These are phyloP conservation scores for Phoenicopterus ruber DNA, from an alignment of 2,113 vertebrate genomes.

Conservation along the genomic window DNA sequence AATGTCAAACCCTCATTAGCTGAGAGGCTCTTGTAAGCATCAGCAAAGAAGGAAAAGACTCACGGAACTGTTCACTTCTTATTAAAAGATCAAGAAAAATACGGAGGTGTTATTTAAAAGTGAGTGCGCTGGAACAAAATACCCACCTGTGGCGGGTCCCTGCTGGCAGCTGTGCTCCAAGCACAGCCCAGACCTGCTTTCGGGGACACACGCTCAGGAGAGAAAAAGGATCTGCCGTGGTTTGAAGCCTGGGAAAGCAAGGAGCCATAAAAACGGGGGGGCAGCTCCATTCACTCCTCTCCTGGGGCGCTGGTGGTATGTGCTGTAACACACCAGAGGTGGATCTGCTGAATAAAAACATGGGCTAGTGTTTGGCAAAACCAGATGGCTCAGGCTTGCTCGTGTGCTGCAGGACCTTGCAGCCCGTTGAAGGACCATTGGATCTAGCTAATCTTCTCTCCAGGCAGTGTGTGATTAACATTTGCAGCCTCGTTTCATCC, in stretches of 20 bases:
- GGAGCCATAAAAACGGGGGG: neutral
- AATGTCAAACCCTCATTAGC: neutral
- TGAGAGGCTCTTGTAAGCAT: neutral
- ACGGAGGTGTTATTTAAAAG: neutral
- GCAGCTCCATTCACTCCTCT: neutral
- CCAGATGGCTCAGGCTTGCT: neutral
- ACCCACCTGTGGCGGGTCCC: neutral
- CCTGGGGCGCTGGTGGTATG: fast-evolving
- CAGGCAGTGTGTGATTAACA: neutral
- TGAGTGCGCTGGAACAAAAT: neutral
- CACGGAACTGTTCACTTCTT: neutral
- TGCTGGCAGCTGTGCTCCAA: neutral
- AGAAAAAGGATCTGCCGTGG: neutral
- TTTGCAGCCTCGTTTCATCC: neutral
- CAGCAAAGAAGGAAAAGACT: neutral
- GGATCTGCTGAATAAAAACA: neutral
- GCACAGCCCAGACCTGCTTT: fast-evolving
- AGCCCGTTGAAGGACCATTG: neutral
- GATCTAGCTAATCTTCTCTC: neutral
- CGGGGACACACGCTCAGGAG: fast-evolving
- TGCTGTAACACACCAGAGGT: neutral
- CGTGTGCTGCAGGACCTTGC: neutral
- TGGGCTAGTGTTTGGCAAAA: neutral
- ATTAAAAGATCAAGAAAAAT: neutral
- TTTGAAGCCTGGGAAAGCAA: neutral